phyloP scores from a whole-genome alignment of 2,113 vertebrate genomes.

The Dicaeum eximium region DNA sequence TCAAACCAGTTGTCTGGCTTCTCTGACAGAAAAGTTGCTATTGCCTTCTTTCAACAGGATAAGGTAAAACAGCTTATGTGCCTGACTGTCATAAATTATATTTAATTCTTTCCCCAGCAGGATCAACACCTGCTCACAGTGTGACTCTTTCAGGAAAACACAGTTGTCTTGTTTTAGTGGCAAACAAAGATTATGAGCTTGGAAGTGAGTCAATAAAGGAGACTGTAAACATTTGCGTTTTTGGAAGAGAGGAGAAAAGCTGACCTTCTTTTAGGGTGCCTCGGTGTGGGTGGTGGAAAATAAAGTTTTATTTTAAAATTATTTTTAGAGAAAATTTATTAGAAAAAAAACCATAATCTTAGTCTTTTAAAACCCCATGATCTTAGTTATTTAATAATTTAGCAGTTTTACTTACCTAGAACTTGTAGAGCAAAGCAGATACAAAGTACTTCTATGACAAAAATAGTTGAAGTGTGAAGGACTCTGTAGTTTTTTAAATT shows the following conservation, averaged over 20 bases:
- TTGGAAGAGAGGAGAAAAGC: neutral
- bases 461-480: neutral
- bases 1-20: neutral
- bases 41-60: neutral
- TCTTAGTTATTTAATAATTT: neutral
- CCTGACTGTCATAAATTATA: neutral
- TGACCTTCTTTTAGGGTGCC: neutral
- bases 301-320: neutral
- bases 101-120: neutral
- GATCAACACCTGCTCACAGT: constrained; percentile 6
- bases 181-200: neutral
- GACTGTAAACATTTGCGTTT: neutral
- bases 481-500: neutral
- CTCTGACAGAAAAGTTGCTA: neutral
- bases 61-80: neutral
- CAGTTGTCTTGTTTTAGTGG: neutral
- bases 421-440: neutral
- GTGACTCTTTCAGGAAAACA: neutral
- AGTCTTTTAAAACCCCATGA: fast-evolving
- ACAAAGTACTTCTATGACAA: neutral
- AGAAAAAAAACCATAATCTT: too few relatives aligned
- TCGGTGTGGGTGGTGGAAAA: neutral
- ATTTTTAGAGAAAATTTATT: neutral
- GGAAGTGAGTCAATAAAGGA: neutral
- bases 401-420: neutral